phyloP scores from a whole-genome alignment of 1,140 invertebrate species.

The Colletes gigas region DNA sequence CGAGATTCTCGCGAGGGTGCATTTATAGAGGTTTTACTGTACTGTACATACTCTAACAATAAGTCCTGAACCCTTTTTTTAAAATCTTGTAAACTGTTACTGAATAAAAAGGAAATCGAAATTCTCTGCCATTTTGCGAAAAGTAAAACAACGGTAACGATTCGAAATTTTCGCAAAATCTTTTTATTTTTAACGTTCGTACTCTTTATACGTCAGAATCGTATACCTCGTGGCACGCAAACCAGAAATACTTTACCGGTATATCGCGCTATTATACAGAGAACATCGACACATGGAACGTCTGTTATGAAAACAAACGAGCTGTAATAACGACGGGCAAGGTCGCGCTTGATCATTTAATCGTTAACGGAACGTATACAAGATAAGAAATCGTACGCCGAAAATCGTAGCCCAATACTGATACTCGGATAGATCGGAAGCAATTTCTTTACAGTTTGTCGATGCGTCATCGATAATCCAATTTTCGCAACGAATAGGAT shows the following conservation, averaged over 20 bases:
- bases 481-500: not conserved
- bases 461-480: not conserved
- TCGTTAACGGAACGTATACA: not conserved
- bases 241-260: not conserved
- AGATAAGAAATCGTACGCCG: not conserved
- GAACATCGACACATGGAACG: slow-evolving; percentile 2
- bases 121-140: no score
- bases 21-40: no score
- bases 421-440: not conserved
- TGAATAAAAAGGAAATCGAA: no score
- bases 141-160: not conserved
- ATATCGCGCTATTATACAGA: slow-evolving; percentile 12
- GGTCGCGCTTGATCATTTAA: slow-evolving; percentile 8
- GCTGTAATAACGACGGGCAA: not conserved
- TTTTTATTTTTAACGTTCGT: slow-evolving; percentile 1
- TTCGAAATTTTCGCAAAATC: not conserved
- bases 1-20: no score
- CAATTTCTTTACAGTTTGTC: no score
- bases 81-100: no score
- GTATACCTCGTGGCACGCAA: not conserved
- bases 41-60: no score
- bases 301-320: slow-evolving; percentile 22
- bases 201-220: not conserved
- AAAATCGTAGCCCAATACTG: not conserved
- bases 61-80: no score